A percentile compares a stretch with the other conserved stretches of the same genome.
These are phyloP conservation scores for Drosophila histrio DNA, from an alignment of 2,888 invertebrate genomes.

Conservation along the genomic window DNA sequence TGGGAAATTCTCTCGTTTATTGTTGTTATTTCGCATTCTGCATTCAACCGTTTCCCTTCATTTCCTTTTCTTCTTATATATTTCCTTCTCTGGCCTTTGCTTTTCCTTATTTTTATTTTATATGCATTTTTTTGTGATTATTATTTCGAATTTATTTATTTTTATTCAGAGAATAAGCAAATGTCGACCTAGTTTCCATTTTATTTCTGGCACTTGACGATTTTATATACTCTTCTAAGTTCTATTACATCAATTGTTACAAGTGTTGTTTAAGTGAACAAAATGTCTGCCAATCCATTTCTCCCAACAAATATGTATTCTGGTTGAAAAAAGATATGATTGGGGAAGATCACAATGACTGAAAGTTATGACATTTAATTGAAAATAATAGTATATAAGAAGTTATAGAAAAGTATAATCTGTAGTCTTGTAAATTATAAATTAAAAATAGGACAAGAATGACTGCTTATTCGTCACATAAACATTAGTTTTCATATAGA, in stretches of 20 bases:
- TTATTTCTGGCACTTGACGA: neutral
- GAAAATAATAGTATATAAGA: no score
- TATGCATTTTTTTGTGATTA: neutral
- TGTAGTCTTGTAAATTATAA: no score
- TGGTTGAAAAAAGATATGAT: no score
- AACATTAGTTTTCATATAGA: no score
- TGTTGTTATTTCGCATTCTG: conserved; percentile 26
- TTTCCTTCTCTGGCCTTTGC: neutral
- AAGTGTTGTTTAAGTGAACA: no score
- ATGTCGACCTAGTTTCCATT: neutral
- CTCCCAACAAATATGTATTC: no score
- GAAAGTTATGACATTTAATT: no score
- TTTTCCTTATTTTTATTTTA: neutral
- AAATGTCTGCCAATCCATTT: no score
- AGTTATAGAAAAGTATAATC: no score
- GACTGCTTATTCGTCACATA: no score
- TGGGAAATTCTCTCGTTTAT: conserved; percentile 11
- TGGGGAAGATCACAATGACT: no score
- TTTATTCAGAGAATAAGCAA: neutral
- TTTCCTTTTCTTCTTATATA: neutral
- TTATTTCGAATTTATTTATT: neutral
- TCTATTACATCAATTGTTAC: neutral
- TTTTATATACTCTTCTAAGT: neutral
- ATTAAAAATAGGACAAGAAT: no score
- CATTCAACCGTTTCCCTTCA: neutral